A percentile compares a stretch with the other conserved stretches of the same genome.
Evolutionary conservation across 1,140 invertebrate species (phyloP).

Genomic region (Reticulitermes speratus): DNA sequence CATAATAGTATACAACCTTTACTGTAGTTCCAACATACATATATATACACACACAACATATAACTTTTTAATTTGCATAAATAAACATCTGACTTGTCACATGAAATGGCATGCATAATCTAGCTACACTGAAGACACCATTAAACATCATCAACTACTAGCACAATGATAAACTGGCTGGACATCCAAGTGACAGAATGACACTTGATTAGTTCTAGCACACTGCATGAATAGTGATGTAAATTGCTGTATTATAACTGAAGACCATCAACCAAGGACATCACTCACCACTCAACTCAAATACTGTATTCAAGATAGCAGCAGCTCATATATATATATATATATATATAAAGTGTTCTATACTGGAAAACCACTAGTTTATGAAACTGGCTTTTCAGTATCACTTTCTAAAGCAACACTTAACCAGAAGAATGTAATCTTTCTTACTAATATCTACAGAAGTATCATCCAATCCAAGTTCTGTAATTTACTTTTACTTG

Average conservation of each 20-base stretch:
- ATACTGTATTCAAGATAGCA: background rate
- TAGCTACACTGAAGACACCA: background rate
- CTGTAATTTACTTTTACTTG: background rate
- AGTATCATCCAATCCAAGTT: background rate
- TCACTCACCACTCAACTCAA: background rate
- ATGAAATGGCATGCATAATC: background rate
- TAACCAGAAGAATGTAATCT: background rate
- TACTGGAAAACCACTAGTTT: background rate
- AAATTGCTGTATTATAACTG: background rate
- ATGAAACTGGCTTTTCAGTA: background rate
- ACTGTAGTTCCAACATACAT: too few species aligned
- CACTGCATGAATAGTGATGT: background rate
- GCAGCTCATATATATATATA: background rate
- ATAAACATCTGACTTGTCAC: too few species aligned
- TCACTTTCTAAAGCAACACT: background rate
- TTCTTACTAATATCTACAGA: background rate
- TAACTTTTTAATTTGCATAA: too few species aligned
- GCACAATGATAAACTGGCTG: background rate
- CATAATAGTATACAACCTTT: too few species aligned
- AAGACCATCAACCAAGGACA: background rate
- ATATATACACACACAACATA: too few species aligned
- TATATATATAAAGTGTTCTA: background rate
- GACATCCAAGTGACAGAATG: background rate
- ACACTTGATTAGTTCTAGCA: conserved; percentile 6
- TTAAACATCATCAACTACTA: background rate